A percentile compares a stretch with the other conserved stretches of the same genome.
These are phyloP conservation scores for Amia ocellicauda DNA, from an alignment of 2,113 vertebrate genomes.

Conservation along the genomic window DNA sequence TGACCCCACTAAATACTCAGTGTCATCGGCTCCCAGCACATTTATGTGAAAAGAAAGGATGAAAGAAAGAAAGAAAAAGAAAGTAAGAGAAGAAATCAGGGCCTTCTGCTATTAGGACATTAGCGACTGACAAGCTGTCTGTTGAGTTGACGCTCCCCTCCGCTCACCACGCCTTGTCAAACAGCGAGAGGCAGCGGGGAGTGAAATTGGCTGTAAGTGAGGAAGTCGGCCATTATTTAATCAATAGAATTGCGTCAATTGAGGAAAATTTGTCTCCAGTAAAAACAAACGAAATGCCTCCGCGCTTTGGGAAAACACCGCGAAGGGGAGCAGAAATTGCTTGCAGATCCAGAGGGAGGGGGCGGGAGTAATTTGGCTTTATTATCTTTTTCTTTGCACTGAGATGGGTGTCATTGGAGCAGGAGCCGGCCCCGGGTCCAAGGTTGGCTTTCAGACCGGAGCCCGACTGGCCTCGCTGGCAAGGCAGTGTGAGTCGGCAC, in stretches of 20 bases:
- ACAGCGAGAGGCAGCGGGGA: slow-evolving; percentile 16
- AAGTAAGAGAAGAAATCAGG: background rate
- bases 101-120: slow-evolving; percentile 26
- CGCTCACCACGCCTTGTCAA: slow-evolving; percentile 57
- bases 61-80: background rate
- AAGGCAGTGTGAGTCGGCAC: no score
- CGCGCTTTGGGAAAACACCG: slow-evolving; percentile 65
- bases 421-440: no score
- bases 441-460: no score
- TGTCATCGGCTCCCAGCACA: slow-evolving; percentile 18
- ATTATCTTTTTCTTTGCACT: background rate
- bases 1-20: slow-evolving; percentile 44
- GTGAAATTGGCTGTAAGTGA: slow-evolving; percentile 73
- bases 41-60: slow-evolving; percentile 30
- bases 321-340: slow-evolving; percentile 58
- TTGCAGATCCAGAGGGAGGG: slow-evolving; percentile 61
- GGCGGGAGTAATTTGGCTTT: background rate
- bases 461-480: no score
- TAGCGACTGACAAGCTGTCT: slow-evolving; percentile 42
- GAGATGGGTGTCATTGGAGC: no score
- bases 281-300: slow-evolving; percentile 74
- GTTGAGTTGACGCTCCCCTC: slow-evolving; percentile 39
- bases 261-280: slow-evolving; percentile 77
- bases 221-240: slow-evolving; percentile 86
- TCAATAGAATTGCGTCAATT: slow-evolving; percentile 84